Conservation (phyloP, 2,113 vertebrate species). For the Sebastes fasciatus region DNA sequence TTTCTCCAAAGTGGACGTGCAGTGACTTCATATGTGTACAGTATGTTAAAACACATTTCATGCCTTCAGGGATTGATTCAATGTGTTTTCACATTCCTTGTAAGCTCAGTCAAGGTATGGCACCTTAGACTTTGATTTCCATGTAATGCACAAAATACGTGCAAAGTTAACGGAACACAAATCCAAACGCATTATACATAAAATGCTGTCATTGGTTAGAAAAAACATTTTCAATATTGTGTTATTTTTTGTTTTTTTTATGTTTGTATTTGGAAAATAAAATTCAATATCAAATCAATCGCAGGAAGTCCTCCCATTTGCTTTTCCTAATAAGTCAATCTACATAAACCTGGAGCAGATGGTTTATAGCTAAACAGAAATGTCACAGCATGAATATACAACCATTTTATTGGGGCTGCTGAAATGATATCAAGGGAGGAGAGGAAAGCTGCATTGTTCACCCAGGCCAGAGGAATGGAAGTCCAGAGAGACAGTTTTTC, state of each 20-base stretch:
- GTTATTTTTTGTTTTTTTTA: too few relatives aligned
- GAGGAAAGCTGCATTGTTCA: constrained; percentile 59
- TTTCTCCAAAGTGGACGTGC: not conserved
- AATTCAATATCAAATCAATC: constrained; percentile 15
- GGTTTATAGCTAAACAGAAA: constrained; percentile 59
- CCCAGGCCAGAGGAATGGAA: constrained; percentile 48
- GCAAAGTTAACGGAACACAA: not conserved
- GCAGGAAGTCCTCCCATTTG: constrained; percentile 10
- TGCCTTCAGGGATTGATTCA: too few relatives aligned
- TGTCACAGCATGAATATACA: constrained; percentile 54
- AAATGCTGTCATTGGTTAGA: too few relatives aligned
- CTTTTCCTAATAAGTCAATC: constrained; percentile 29
- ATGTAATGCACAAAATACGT: not conserved
- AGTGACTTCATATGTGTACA: not conserved
- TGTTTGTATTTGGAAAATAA: constrained; percentile 6
- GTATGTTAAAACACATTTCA: too few relatives aligned
- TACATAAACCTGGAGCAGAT: constrained; percentile 18
- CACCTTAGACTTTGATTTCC: not conserved
- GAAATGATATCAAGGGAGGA: constrained; percentile 58
- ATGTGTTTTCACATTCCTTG: not conserved
- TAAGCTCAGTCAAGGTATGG: not conserved
- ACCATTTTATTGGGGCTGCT: constrained; percentile 49
- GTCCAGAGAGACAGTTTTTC: constrained; percentile 66
- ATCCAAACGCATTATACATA: too few relatives aligned
- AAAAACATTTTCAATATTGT: too few relatives aligned